phyloP scores from a whole-genome alignment of 2,888 invertebrate genomes.

The Yponomeuta malinellus region DNA sequence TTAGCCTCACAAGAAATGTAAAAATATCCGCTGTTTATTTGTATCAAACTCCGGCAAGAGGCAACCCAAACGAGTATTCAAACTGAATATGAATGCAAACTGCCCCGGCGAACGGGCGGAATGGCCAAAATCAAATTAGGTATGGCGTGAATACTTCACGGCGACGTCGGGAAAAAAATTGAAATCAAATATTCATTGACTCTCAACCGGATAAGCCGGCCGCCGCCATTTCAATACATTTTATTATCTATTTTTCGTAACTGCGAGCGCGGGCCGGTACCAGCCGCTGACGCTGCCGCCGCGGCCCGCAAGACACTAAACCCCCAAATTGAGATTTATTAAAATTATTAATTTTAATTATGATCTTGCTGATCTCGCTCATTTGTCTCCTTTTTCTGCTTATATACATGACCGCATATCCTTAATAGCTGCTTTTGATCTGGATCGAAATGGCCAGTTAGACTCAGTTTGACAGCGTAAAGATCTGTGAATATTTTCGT shows the following conservation, averaged over 20 bases:
- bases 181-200: constrained; percentile 77
- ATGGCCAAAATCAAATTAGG: constrained; percentile 76
- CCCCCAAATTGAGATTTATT: constrained; percentile 30
- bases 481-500: no score
- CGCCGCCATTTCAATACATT: constrained; percentile 74
- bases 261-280: constrained; percentile 24
- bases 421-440: no score
- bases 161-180: constrained; percentile 72
- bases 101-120: constrained; percentile 68
- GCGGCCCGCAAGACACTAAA: constrained; percentile 35
- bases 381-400: not conserved
- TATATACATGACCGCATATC: not conserved
- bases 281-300: constrained; percentile 25
- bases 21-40: constrained; percentile 75
- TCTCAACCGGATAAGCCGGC: constrained; percentile 75
- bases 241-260: constrained; percentile 70
- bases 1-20: constrained; percentile 67
- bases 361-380: not conserved
- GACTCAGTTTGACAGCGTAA: no score
- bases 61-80: constrained; percentile 73
- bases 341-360: constrained; percentile 32
- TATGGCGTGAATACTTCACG: constrained; percentile 76
- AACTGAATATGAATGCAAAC: constrained; percentile 76
- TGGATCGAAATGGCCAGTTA: no score
- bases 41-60: constrained; percentile 69